Percentiles rank a stretch among this genome's conserved stretches.
These are phyloP conservation scores for Graphium colonna DNA, from an alignment of 2,888 invertebrate genomes.

Conservation along the genomic window DNA sequence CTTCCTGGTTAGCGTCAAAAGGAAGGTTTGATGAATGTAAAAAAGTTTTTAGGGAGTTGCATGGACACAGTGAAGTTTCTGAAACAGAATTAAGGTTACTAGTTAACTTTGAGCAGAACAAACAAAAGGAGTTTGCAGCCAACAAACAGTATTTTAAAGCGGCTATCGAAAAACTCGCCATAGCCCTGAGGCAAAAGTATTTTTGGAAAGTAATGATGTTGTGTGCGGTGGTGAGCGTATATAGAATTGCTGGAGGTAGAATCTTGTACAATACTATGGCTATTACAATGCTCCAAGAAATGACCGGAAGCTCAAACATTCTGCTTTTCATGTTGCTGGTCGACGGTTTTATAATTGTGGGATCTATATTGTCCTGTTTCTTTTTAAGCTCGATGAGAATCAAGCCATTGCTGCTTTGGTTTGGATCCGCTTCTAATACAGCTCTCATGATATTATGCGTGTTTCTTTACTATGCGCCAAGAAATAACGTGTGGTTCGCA, in stretches of 20 bases:
- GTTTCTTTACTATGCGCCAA: conserved; percentile 26
- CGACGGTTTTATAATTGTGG: conserved; percentile 27
- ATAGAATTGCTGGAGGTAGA: conserved; percentile 27
- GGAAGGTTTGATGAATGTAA: conserved; percentile 29
- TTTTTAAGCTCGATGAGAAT: conserved; percentile 26
- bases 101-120: conserved; percentile 4
- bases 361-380: conserved; percentile 23
- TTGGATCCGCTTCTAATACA: conserved; percentile 26
- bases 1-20: conserved; percentile 32
- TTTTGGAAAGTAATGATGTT: conserved; percentile 26
- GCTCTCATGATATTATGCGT: conserved; percentile 21
- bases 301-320: conserved; percentile 27
- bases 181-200: conserved; percentile 23
- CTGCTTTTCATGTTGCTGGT: conserved; percentile 27
- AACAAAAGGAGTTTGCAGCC: conserved; percentile 5
- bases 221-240: conserved; percentile 20
- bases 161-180: conserved; percentile 11
- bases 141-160: conserved; percentile 14
- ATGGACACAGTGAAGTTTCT: conserved; percentile 19
- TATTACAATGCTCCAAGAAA: conserved; percentile 29
- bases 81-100: conserved; percentile 18
- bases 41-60: conserved; percentile 20
- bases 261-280: conserved; percentile 28
- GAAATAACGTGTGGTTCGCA: conserved; percentile 13
- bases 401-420: conserved; percentile 24